Evolutionary conservation across 2,888 invertebrate species (phyloP).

Genomic region (Agrypnus murinus): DNA sequence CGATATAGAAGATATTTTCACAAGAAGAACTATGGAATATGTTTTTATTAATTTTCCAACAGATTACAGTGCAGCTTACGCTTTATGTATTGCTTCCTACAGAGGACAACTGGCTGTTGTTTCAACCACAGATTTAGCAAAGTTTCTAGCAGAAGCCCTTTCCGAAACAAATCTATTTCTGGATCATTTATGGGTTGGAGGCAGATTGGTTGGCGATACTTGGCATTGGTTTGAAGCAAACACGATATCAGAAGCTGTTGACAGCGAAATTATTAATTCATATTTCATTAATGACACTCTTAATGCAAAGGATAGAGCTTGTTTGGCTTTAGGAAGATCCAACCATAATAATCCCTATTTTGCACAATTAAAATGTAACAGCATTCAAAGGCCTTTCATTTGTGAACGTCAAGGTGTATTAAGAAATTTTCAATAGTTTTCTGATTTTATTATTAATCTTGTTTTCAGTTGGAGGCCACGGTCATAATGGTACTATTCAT

Average conservation of each 20-base stretch:
- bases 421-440: too few relatives aligned
- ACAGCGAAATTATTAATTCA: not conserved
- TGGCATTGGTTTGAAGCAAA: slow-evolving; percentile 9
- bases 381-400: slow-evolving; percentile 14
- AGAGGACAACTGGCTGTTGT: slow-evolving; percentile 67
- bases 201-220: not conserved
- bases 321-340: slow-evolving; percentile 27
- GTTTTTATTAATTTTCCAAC: not conserved
- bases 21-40: not conserved
- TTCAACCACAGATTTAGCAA: slow-evolving; percentile 72
- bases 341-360: slow-evolving; percentile 24
- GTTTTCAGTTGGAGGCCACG: not conserved
- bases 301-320: not conserved
- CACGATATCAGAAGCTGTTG: not conserved
- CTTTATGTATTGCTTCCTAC: not conserved
- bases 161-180: slow-evolving; percentile 71
- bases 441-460: too few relatives aligned
- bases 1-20: slow-evolving; percentile 2
- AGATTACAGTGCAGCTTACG: not conserved
- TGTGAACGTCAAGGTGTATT: slow-evolving; percentile 26
- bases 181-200: slow-evolving; percentile 62
- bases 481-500: slow-evolving; percentile 13
- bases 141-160: slow-evolving; percentile 72
- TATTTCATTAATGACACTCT: slow-evolving; percentile 7
- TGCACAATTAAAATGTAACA: slow-evolving; percentile 14